phyloP scores from a whole-genome alignment of 2,888 invertebrate species.

The Thecophora atra region DNA sequence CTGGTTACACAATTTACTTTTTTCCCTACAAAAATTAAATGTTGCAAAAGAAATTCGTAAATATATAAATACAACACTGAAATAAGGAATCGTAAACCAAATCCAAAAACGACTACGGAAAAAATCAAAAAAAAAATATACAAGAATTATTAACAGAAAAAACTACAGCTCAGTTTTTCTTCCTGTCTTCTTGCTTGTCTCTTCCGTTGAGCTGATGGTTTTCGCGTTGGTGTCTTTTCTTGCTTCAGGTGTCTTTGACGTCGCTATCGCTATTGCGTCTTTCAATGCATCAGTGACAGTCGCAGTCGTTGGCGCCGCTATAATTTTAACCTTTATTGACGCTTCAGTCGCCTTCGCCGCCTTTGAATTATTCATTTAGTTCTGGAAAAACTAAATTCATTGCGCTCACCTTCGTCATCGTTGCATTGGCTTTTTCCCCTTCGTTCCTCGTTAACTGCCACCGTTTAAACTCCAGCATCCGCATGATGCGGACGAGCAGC shows the following conservation, averaged over 20 bases:
- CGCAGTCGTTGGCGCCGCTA: background rate
- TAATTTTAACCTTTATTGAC: background rate
- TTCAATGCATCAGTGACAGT: background rate
- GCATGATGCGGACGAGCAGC: constrained; percentile 66
- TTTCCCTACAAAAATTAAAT: background rate
- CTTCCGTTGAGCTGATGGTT: constrained; percentile 13
- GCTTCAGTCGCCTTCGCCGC: background rate
- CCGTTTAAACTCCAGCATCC: constrained; percentile 65
- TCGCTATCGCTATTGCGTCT: background rate
- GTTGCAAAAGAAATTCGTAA: background rate
- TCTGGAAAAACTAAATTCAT: constrained; percentile 6
- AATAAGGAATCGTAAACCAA: too few relatives aligned
- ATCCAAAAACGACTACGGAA: background rate
- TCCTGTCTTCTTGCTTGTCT: constrained; percentile 36
- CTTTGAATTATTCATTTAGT: too few relatives aligned
- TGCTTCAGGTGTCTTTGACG: background rate
- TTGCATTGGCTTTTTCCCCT: constrained; percentile 42
- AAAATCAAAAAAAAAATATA: background rate
- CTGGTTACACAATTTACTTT: too few relatives aligned
- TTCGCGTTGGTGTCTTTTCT: background rate
- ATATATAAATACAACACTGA: too few relatives aligned
- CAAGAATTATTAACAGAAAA: background rate
- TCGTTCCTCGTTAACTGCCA: constrained; percentile 58
- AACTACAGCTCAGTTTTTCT: constrained; percentile 45
- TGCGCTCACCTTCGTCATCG: constrained; percentile 42